Conservation (phyloP, 2,888 invertebrate species). For the Odontothrips loti region DNA sequence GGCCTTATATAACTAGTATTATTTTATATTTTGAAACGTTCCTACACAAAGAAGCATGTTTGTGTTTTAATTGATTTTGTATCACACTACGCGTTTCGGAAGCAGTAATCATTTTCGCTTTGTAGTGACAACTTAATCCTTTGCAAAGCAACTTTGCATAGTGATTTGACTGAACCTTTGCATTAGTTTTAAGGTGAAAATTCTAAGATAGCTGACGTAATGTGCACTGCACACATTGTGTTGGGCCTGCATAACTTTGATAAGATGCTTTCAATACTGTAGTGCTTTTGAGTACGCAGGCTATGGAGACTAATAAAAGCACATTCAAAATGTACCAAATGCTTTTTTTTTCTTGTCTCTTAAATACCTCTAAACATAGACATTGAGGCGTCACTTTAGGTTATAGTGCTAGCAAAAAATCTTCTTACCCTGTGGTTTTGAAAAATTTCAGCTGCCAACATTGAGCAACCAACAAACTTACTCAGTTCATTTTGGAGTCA, state of each 20-base stretch:
- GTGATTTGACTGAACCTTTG: too few relatives aligned
- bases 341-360: neutral
- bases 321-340: too few relatives aligned
- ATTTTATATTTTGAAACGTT: neutral
- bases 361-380: neutral
- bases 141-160: too few relatives aligned
- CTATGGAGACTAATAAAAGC: too few relatives aligned
- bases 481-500: constrained; percentile 55
- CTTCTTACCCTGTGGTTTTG: neutral
- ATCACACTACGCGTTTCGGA: neutral
- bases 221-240: too few relatives aligned
- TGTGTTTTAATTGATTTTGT: constrained; percentile 34
- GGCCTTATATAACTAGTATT: constrained; percentile 27
- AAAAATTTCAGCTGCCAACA: constrained; percentile 39
- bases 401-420: neutral
- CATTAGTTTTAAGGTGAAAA: too few relatives aligned
- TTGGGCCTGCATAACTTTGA: too few relatives aligned
- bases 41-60: constrained; percentile 31
- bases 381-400: neutral
- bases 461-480: constrained; percentile 50
- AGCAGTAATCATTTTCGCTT: constrained; percentile 14
- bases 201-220: too few relatives aligned
- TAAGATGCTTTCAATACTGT: too few relatives aligned
- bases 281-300: too few relatives aligned
- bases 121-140: neutral